phyloP scores from a whole-genome alignment of 2,113 vertebrate genomes.

The Chaetodon auriga region DNA sequence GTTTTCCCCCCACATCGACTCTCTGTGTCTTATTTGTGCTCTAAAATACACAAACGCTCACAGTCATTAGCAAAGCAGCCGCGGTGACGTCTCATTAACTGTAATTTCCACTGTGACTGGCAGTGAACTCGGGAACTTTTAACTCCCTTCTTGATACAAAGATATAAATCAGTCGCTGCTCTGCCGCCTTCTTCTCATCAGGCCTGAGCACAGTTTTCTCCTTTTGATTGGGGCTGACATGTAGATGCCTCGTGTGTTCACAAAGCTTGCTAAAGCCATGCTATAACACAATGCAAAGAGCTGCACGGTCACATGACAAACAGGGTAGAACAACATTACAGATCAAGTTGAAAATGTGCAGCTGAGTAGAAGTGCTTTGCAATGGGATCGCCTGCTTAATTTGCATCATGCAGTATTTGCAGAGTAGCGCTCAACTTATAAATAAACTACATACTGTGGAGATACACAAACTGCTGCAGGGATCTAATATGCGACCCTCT shows the following conservation, averaged over 20 bases:
- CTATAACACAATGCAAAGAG: not conserved
- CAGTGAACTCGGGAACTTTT: slow-evolving; percentile 26
- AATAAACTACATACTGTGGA: not conserved
- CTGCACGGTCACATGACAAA: not conserved
- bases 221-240: not conserved
- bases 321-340: not conserved
- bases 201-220: not conserved
- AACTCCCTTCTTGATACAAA: slow-evolving; percentile 32
- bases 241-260: not conserved
- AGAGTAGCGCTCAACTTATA: not conserved
- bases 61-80: slow-evolving; percentile 48
- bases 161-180: slow-evolving; percentile 19
- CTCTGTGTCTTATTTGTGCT: not conserved
- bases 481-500: not conserved
- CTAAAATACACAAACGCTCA: slow-evolving; percentile 5
- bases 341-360: not conserved
- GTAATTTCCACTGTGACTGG: slow-evolving; percentile 58
- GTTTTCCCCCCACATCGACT: not conserved
- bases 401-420: not conserved
- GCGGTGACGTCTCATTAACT: slow-evolving; percentile 50
- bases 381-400: not conserved
- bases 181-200: slow-evolving; percentile 12
- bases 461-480: not conserved
- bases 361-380: not conserved
- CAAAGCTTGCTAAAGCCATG: not conserved